Percentiles rank a stretch among this genome's conserved stretches.
Evolutionary conservation across 35 echinoderm and acorn worm genomes (phyloP).

Genomic region (Apostichopus californicus): DNA sequence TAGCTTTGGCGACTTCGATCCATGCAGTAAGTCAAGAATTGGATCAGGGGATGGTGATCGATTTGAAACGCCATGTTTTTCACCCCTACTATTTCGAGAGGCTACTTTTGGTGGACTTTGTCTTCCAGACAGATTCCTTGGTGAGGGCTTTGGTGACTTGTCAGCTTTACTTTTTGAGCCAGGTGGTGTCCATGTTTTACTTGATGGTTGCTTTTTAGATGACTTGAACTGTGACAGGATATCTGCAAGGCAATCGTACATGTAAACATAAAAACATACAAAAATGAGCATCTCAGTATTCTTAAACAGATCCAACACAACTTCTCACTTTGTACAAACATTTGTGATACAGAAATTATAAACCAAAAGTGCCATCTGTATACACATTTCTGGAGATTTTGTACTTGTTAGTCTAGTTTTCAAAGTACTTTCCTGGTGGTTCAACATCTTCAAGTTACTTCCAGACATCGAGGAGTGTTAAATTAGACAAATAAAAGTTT

Average conservation of each 20-base stretch:
- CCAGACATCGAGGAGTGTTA: too few relatives aligned
- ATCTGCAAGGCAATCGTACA: background rate
- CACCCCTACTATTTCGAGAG: background rate
- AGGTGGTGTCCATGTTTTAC: slow-evolving; percentile 34
- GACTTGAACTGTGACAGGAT: slow-evolving; percentile 41
- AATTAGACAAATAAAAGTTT: too few relatives aligned
- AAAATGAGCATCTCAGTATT: too few relatives aligned
- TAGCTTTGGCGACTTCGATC: background rate
- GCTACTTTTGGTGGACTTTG: background rate
- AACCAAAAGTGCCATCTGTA: too few relatives aligned
- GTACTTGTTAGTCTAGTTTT: too few relatives aligned
- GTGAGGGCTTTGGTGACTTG: slow-evolving; percentile 11
- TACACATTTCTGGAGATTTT: too few relatives aligned
- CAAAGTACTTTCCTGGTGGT: too few relatives aligned
- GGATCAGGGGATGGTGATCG: slow-evolving; percentile 24
- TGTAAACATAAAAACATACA: too few relatives aligned
- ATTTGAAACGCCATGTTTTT: slow-evolving; percentile 1
- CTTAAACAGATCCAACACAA: too few relatives aligned
- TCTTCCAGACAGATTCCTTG: slow-evolving; percentile 6
- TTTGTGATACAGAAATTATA: too few relatives aligned
- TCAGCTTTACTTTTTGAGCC: background rate
- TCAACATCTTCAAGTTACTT: too few relatives aligned
- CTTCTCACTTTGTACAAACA: too few relatives aligned
- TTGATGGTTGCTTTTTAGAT: slow-evolving; percentile 10
- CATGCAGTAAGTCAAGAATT: background rate